phyloP scores from a whole-genome alignment of 2,888 invertebrate species.

The Prosapia bicincta region DNA sequence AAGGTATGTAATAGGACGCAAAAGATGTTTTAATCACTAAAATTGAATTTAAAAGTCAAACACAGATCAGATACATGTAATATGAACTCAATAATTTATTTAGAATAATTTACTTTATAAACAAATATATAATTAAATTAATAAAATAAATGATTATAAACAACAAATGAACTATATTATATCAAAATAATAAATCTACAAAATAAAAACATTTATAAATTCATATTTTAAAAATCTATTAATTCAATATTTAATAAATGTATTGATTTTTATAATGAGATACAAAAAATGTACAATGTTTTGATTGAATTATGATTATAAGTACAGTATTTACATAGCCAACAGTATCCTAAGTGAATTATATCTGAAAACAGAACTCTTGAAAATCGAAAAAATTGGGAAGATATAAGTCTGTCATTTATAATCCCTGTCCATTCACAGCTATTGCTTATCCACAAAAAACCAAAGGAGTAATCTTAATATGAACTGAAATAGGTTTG shows the following conservation, averaged over 20 bases:
- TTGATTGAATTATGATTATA: background rate
- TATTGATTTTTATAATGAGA: background rate
- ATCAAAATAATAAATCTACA: background rate
- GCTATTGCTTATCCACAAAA: background rate
- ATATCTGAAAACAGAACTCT: background rate
- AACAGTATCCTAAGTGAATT: background rate
- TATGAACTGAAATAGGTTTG: background rate
- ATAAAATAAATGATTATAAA: background rate
- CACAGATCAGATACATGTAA: too few species aligned
- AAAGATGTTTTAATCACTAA: too few species aligned
- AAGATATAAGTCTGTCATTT: background rate
- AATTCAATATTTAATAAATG: too few species aligned
- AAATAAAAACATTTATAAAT: too few species aligned
- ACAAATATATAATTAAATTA: background rate
- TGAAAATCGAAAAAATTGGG: background rate
- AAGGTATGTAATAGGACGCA: too few species aligned
- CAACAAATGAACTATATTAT: background rate
- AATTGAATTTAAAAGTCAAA: too few species aligned
- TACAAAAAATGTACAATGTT: background rate
- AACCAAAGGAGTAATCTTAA: background rate
- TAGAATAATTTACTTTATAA: background rate
- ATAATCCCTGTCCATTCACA: background rate
- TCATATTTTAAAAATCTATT: too few species aligned
- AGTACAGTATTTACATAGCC: background rate
- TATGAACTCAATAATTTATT: background rate